Evolutionary conservation across 2,888 invertebrate genomes (phyloP), one percentile per base, ranked within the genome.

Genomic region (Hirtodrosophila alboralis): DNA sequence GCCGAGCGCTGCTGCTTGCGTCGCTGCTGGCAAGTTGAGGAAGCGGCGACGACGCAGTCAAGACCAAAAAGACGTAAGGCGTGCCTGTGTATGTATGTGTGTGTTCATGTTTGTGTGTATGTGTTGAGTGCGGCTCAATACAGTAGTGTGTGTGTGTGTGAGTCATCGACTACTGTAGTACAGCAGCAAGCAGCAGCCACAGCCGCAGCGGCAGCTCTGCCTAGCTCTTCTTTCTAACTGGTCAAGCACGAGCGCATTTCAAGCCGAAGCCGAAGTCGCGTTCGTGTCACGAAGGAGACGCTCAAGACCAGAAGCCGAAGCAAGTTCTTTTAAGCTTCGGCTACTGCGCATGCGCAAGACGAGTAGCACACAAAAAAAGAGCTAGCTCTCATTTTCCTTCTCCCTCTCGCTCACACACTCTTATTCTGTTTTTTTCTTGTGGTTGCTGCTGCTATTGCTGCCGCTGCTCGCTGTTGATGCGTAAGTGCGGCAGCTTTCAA

Each of bases 301-400:
- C 89, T 88, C 86, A 90, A 90, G 87, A 86, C 90, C 90, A 79
- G 90, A 88, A 90, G 90, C 90, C 87, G 88, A 88, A 86, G 88
- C 66, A 69, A 72, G 76, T 83, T 79, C 76, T 76, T 58, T 23
- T 68, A 66, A 71, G 62, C 78, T 77, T 77, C 73, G 73, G 71
- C 70, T 73, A 75, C 86, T 84, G 80, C 86, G 84, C 67, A 68
- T 83, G 85, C 85, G 85, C 79, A 81, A 83, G 75, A 73, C 81
- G 59, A 76, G 88, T 88, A 84, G 84, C 86, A 31, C 61, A 26
- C 52, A 33, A 65, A 27, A n/a, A 54, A 49, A 40, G 51, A 44
- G 54, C 58, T 36, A 49, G 52, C 14, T 53, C 27, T 18, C 47
- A 37, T 3, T 26, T 18, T 16, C 26, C 9, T 41, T 4, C 28